phyloP scores from a whole-genome alignment of 2,888 invertebrate species.

The Neoitamus cyanurus region DNA sequence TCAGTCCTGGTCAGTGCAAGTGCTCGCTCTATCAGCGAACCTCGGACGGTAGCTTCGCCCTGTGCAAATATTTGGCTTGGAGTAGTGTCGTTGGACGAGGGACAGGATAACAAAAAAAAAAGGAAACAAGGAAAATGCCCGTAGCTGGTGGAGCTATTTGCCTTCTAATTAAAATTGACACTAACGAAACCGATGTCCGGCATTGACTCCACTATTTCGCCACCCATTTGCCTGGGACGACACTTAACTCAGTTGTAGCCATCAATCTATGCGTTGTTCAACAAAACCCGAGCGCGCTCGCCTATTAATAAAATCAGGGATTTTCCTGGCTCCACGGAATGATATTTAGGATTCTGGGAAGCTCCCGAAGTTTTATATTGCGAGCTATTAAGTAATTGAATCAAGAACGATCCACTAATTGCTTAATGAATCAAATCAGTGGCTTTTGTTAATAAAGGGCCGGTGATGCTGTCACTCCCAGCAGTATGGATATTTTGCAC shows the following conservation, averaged over 20 bases:
- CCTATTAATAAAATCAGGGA: not conserved
- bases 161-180: slow-evolving; percentile 51
- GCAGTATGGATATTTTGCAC: not conserved
- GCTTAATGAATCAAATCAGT: slow-evolving; percentile 15
- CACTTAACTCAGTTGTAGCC: not conserved
- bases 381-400: slow-evolving; percentile 23
- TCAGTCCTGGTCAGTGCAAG: slow-evolving; percentile 20
- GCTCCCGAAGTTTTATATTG: not conserved
- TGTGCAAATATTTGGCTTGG: slow-evolving; percentile 4
- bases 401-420: slow-evolving; percentile 34
- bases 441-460: not conserved
- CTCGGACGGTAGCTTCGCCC: not conserved
- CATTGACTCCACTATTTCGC: not conserved
- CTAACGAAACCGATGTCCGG: slow-evolving; percentile 47
- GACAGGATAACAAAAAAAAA: not conserved
- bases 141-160: slow-evolving; percentile 47
- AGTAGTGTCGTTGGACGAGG: not conserved
- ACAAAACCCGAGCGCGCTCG: not conserved
- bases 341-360: slow-evolving; percentile 3
- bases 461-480: not conserved
- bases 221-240: not conserved
- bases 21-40: not conserved
- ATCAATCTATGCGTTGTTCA: slow-evolving; percentile 8
- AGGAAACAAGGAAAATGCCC: not conserved
- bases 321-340: not conserved